These are phyloP conservation scores for Lasaia peninsularis DNA, from an alignment of 1,140 invertebrate genomes.

Conservation along the genomic window DNA sequence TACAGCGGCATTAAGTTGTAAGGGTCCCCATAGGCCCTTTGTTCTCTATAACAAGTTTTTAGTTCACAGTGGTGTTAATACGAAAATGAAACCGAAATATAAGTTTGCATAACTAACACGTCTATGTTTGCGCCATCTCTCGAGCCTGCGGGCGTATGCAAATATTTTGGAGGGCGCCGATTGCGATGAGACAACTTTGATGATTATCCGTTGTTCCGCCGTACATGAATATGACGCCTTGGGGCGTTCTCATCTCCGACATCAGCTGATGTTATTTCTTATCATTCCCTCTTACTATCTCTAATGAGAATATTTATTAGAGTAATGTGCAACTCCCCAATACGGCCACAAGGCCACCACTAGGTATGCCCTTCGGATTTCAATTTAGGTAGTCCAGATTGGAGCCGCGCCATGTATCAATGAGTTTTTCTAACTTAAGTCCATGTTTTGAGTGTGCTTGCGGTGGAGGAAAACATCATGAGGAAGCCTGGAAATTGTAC, in stretches of 20 bases:
- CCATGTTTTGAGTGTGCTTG: no score
- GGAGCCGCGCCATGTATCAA: no score
- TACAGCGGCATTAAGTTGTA: neutral
- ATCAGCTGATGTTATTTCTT: slow-evolving; percentile 3
- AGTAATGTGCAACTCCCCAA: no score
- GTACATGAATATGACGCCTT: neutral
- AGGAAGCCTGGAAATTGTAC: no score
- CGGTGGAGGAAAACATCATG: no score
- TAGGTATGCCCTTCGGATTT: no score
- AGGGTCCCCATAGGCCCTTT: neutral
- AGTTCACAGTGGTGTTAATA: slow-evolving; percentile 16
- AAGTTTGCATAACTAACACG: slow-evolving; percentile 20
- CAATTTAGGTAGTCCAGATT: no score
- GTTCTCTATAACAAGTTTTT: slow-evolving; percentile 8
- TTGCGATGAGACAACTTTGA: slow-evolving; percentile 30
- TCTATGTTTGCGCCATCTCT: slow-evolving; percentile 18
- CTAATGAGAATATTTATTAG: no score
- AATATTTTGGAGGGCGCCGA: slow-evolving; percentile 26
- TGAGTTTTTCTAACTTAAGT: no score
- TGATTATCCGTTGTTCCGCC: slow-evolving; percentile 21
- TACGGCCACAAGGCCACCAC: no score
- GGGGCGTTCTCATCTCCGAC: slow-evolving; percentile 4
- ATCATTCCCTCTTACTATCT: neutral
- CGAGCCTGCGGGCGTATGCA: slow-evolving; percentile 29
- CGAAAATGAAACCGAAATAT: slow-evolving; percentile 18